phyloP scores from a whole-genome alignment of 2,888 invertebrate species.

The Napeogenes inachia region DNA sequence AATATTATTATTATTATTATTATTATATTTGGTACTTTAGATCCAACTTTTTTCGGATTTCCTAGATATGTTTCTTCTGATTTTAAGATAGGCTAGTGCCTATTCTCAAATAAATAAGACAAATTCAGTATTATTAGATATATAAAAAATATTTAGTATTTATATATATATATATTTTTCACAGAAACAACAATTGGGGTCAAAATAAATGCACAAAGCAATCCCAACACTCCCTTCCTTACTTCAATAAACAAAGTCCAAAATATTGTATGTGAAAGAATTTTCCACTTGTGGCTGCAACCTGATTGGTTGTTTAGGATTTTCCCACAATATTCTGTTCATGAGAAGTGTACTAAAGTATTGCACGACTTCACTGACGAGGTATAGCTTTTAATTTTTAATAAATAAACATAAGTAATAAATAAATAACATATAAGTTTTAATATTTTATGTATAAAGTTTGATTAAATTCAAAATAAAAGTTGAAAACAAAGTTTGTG shows the following conservation, averaged over 20 bases:
- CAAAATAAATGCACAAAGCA: constrained; percentile 56
- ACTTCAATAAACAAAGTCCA: constrained; percentile 46
- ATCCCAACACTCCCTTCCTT: constrained; percentile 52
- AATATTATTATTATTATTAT: too few species aligned
- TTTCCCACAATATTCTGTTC: constrained; percentile 68
- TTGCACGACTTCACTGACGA: constrained; percentile 79
- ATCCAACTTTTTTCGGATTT: too few species aligned
- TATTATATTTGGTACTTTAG: too few species aligned
- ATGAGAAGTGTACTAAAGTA: constrained; percentile 66
- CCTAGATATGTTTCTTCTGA: too few species aligned
- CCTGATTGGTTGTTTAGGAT: constrained; percentile 77
- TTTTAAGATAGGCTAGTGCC: too few species aligned
- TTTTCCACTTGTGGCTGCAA: constrained; percentile 68
- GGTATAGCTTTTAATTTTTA: constrained; percentile 37
- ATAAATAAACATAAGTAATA: too few species aligned
- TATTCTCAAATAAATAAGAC: background rate
- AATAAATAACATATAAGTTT: too few species aligned
- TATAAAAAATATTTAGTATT: too few species aligned
- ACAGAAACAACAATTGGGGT: constrained; percentile 66
- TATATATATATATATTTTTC: background rate
- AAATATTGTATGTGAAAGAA: constrained; percentile 54
- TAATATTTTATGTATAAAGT: background rate
- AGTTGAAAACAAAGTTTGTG: too few species aligned
- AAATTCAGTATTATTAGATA: too few species aligned
- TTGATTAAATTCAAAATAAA: too few species aligned